Evolutionary conservation across 1,140 invertebrate genomes (phyloP).

Genomic region (Calycopis cecrops): DNA sequence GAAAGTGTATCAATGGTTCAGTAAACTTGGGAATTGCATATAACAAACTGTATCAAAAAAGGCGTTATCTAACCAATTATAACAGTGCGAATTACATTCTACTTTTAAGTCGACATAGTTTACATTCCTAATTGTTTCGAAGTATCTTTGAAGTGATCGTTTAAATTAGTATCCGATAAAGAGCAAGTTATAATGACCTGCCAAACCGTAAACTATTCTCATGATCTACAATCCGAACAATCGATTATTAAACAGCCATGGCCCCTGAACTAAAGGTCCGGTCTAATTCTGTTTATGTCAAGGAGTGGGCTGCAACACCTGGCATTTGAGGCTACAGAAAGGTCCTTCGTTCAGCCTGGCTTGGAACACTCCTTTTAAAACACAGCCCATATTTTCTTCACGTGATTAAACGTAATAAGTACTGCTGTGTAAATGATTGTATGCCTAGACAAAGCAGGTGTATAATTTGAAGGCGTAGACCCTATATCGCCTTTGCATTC

Average conservation of each 20-base stretch:
- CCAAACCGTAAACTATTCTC: too few species aligned
- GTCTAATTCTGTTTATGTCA: conserved; percentile 28
- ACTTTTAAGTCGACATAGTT: too few species aligned
- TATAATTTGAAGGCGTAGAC: conserved; percentile 63
- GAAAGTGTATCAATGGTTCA: conserved; percentile 4
- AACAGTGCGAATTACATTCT: too few species aligned
- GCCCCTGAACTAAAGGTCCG: conserved; percentile 23
- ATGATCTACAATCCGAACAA: conserved; percentile 7
- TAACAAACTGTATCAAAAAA: too few species aligned
- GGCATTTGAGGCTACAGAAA: conserved; percentile 29
- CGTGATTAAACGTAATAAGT: conserved; percentile 1
- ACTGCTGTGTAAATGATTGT: conserved; percentile 16
- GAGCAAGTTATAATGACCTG: too few species aligned
- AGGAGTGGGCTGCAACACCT: conserved; percentile 27
- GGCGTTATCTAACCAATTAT: too few species aligned
- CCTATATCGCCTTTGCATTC: conserved; percentile 60
- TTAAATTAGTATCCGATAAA: too few species aligned
- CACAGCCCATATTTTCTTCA: background rate
- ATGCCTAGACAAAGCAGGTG: conserved; percentile 45
- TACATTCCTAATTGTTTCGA: too few species aligned
- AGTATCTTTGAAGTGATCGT: too few species aligned
- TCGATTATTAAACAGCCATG: conserved; percentile 22
- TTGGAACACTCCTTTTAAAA: conserved; percentile 1
- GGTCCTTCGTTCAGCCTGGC: conserved; percentile 5
- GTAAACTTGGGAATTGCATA: background rate